A percentile compares a stretch with the other conserved stretches of the same genome.
phyloP scores from a whole-genome alignment of 2,797 vertebrate genomes.

The Ceyx erithaca region DNA sequence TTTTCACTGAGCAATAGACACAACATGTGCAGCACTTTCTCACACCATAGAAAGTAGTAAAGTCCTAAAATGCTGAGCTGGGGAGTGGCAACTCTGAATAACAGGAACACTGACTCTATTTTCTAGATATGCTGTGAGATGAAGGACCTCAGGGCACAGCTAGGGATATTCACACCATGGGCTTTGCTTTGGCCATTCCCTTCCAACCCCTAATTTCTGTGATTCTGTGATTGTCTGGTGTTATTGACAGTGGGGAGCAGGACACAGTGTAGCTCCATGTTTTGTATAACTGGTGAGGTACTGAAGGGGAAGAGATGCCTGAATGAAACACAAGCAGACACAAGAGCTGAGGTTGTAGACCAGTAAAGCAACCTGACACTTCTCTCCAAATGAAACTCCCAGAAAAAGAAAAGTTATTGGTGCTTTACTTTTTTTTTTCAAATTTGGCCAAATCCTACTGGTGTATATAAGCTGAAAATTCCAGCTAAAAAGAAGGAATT shows the following conservation, averaged over 20 bases:
- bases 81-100: neutral
- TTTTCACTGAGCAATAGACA: rapidly evolving
- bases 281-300: too few species aligned
- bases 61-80: neutral
- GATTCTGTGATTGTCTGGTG: too few species aligned
- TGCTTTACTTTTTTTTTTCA: neutral
- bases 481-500: neutral
- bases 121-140: neutral
- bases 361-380: neutral
- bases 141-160: neutral
- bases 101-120: rapidly evolving
- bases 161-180: neutral
- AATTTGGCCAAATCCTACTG: neutral
- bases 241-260: too few species aligned
- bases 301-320: too few species aligned
- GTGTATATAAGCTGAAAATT: neutral
- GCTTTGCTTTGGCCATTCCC: neutral
- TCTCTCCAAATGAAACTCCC: neutral
- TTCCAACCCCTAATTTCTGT: too few species aligned
- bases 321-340: too few species aligned
- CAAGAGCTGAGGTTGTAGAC: neutral
- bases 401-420: neutral
- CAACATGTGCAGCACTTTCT: rapidly evolving
- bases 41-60: neutral
- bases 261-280: too few species aligned